Base-by-base conservation (phyloP, 2,888 invertebrate genomes). In the Dicroscelio sp. region DNA sequence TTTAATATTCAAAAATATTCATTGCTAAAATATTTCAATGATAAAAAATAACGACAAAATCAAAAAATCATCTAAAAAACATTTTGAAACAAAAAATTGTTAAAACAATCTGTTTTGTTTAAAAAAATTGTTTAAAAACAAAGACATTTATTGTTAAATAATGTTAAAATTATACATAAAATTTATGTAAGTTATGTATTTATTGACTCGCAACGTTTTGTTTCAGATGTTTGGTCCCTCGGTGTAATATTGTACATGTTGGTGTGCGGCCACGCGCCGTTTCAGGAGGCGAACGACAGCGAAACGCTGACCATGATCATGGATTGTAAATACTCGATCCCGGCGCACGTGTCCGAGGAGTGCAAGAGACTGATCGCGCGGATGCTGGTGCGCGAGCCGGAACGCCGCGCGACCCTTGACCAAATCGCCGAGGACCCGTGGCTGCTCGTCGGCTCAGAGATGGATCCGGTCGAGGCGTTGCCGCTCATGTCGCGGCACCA, bases 251-350 rank as follows among this genome's bases (percentile, higher is more conserved):
- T 99, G 65, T 99, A 99, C 97, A 99, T 99, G 99, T 97, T 99
- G 95, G 99, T 99, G 6, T 99, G 99, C 97, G 99, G 99, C 8
- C 98, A 99, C 96, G 98, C 99, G 48, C 99, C 99, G 8, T 99
- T 99, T 97, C 99, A 99, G 97, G 99, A 99, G 97, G 99, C 99
- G 38, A 99, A 99, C 97, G 99, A 99, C 97, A 99, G 99, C 95
- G 99, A 99, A 97, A 99, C 99, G 0, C 97, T 99, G 83, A 99
- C 99, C 38, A 99, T 99, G 99, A 99, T 99, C 94, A 99, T 99
- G 99, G 99, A 99, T 97, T 99, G 99, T 97, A 99, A 99, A 97
- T 99, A 99, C 97, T 98, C 98, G 87, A 98, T 99, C 95, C 99
- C 99, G 82, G 97, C 98, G 35, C 98, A 99, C 97, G 98, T 99